These are phyloP conservation scores for Cladorhizidae sp. DNA, from an alignment of 37 sponge, comb jelly and placozoan genomes.

Conservation along the genomic window DNA sequence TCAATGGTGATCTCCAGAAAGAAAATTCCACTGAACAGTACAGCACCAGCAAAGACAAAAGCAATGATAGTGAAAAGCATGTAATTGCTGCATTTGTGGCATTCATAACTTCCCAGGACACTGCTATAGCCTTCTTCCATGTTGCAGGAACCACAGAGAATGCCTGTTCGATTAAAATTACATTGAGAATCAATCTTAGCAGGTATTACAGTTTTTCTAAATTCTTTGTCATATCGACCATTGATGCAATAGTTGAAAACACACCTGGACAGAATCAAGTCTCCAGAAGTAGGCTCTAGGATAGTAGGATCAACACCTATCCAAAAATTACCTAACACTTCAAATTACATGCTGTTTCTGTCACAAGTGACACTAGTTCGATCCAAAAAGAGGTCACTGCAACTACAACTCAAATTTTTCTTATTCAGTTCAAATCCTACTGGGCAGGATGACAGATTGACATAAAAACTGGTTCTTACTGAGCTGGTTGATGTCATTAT, in stretches of 20 bases:
- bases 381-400: not conserved
- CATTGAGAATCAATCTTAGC: conserved; percentile 15
- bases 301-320: not conserved
- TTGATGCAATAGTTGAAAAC: conserved; percentile 20
- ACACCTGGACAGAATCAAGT: not conserved
- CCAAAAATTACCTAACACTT: not conserved
- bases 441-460: not conserved
- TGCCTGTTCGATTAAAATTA: conserved; percentile 9
- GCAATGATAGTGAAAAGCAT: not conserved
- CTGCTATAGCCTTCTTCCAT: conserved; percentile 1
- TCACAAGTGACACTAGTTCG: not conserved
- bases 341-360: not conserved
- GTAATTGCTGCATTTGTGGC: conserved; percentile 17
- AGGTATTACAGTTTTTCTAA: not conserved
- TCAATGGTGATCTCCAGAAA: conserved; percentile 31
- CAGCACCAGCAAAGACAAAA: conserved; percentile 20
- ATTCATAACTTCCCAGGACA: conserved; percentile 16
- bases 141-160: conserved; percentile 29
- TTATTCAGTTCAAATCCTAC: not conserved
- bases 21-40: conserved; percentile 17
- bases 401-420: not conserved
- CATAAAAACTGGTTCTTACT: not conserved
- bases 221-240: not conserved
- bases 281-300: not conserved
- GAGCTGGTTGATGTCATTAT: not conserved